Percentiles rank a stretch among this genome's conserved stretches.
These are phyloP conservation scores for Euzophera pinguis DNA, from an alignment of 2,888 invertebrate species.

Conservation along the genomic window DNA sequence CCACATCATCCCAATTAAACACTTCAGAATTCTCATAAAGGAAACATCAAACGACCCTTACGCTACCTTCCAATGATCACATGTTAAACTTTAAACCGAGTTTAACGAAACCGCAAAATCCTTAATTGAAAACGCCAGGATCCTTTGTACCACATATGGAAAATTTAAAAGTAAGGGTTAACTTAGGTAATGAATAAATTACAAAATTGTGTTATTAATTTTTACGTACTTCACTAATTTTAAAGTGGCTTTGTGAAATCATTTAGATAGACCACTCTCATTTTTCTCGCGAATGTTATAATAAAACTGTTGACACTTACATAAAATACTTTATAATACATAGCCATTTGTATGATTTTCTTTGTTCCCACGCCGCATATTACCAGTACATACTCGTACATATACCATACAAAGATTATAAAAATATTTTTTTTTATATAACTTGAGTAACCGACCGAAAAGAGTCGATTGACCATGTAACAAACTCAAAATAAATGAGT, in stretches of 20 bases:
- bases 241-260: too few species aligned
- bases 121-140: slow-evolving; percentile 52
- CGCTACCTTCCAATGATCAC: slow-evolving; percentile 31
- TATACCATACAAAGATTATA: too few species aligned
- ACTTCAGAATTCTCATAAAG: slow-evolving; percentile 30
- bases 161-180: slow-evolving; percentile 31
- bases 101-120: slow-evolving; percentile 44
- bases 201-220: neutral
- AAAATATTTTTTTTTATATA: too few species aligned
- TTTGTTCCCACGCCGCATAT: slow-evolving; percentile 5
- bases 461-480: too few species aligned
- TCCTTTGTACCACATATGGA: slow-evolving; percentile 39
- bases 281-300: too few species aligned
- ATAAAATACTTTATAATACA: slow-evolving; percentile 35
- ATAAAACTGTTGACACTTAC: too few species aligned
- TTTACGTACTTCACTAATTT: neutral
- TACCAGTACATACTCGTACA: neutral
- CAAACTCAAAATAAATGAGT: too few species aligned
- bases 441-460: too few species aligned
- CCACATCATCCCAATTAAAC: slow-evolving; percentile 20
- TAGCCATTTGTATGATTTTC: neutral
- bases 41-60: slow-evolving; percentile 46
- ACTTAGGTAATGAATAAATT: slow-evolving; percentile 2
- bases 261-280: too few species aligned
- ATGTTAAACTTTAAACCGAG: slow-evolving; percentile 52